Evolutionary conservation across 2,888 invertebrate species (phyloP).

Genomic region (Metalampra italica): DNA sequence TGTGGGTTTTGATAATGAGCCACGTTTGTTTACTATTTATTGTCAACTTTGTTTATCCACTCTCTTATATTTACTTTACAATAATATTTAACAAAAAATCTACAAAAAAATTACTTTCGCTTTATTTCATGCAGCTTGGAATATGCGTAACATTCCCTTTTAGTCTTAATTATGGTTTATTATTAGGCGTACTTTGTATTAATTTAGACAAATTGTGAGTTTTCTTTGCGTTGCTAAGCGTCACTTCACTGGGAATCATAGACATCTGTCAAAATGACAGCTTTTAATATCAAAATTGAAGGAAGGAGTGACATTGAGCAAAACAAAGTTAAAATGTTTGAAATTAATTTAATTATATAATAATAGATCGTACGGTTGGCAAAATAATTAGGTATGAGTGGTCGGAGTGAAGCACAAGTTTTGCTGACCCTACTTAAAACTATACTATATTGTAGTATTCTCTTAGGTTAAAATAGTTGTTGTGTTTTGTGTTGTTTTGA

Average conservation of each 20-base stretch:
- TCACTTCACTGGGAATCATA: conserved; percentile 21
- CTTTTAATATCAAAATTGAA: not conserved
- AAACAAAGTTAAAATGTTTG: conserved; percentile 28
- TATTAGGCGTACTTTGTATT: conserved; percentile 53
- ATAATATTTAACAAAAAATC: conserved; percentile 26
- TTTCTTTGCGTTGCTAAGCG: conserved; percentile 36
- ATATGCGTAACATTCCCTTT: conserved; percentile 62
- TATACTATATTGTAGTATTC: conserved; percentile 38
- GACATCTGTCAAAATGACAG: not conserved
- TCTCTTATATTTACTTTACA: conserved; percentile 22
- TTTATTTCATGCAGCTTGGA: conserved; percentile 55
- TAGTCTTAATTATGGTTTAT: conserved; percentile 59
- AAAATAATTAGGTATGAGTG: conserved; percentile 28
- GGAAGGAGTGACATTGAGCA: conserved; percentile 19
- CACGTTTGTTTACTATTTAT: conserved; percentile 66
- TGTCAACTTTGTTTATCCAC: conserved; percentile 65
- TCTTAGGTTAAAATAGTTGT: conserved; percentile 67
- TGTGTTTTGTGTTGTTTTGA: conserved; percentile 68
- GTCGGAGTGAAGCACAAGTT: conserved; percentile 60
- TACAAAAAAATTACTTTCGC: conserved; percentile 33
- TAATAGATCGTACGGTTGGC: conserved; percentile 34
- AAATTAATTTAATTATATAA: conserved; percentile 40
- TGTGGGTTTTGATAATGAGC: conserved; percentile 12
- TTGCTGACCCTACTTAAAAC: conserved; percentile 47
- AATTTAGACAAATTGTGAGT: conserved; percentile 67